Conservation (phyloP, 2,113 vertebrate genomes). For the Nesogale talazaci region DNA sequence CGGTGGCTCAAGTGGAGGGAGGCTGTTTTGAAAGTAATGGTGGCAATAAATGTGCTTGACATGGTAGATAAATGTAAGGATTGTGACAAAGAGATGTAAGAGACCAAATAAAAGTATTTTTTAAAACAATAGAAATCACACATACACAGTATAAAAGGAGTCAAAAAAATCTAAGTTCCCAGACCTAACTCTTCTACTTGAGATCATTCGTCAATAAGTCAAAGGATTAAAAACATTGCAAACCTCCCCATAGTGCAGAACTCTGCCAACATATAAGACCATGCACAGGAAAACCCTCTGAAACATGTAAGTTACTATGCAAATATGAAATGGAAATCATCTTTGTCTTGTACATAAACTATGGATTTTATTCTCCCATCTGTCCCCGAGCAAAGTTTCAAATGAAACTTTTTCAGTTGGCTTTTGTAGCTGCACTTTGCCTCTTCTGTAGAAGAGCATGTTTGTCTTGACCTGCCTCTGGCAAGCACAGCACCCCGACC, state of each 20-base stretch:
- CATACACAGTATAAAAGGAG: neutral
- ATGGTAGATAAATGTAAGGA: too few species aligned
- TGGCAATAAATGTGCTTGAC: too few species aligned
- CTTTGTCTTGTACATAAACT: conserved; percentile 40
- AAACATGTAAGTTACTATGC: neutral
- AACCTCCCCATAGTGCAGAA: neutral
- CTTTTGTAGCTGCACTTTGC: neutral
- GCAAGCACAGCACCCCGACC: conserved; percentile 44
- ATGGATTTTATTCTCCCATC: neutral
- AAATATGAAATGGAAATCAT: conserved; percentile 20
- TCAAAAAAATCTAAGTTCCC: neutral
- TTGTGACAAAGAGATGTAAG: too few species aligned
- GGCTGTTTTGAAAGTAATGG: too few species aligned
- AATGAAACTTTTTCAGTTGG: neutral
- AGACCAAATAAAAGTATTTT: too few species aligned
- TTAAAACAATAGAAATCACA: too few species aligned
- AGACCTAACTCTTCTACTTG: neutral
- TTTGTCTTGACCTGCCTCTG: conserved; percentile 67
- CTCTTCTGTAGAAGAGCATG: neutral
- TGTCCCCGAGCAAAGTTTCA: conserved; percentile 47
- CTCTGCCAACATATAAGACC: neutral
- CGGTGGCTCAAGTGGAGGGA: too few species aligned
- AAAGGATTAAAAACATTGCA: neutral
- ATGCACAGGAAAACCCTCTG: conserved; percentile 28
- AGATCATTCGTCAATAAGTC: neutral